phyloP scores from a whole-genome alignment of 1,140 invertebrate species.

The Prorops nasuta region DNA sequence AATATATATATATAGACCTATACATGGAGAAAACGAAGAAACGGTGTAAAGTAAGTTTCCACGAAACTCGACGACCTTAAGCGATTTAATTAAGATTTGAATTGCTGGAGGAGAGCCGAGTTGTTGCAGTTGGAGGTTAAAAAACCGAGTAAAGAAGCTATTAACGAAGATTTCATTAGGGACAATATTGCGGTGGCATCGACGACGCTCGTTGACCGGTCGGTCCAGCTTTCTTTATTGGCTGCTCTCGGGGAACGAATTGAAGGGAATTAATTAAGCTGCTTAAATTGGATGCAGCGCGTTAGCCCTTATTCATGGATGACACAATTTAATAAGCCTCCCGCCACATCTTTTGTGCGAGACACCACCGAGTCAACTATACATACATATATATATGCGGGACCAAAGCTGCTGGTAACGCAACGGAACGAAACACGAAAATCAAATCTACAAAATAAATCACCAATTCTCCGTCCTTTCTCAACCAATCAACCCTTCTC shows the following conservation, averaged over 20 bases:
- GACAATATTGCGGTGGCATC: slow-evolving; percentile 38
- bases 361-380: too few species aligned
- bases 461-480: too few species aligned
- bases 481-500: too few species aligned
- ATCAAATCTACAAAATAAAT: too few species aligned
- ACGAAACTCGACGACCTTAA: too few species aligned
- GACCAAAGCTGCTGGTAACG: too few species aligned
- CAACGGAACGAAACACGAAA: too few species aligned
- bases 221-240: slow-evolving; percentile 37
- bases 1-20: too few species aligned
- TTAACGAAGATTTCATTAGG: slow-evolving; percentile 47
- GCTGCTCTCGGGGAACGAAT: slow-evolving; percentile 33
- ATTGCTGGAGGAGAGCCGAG: not conserved
- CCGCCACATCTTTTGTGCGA: not conserved
- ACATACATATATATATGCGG: too few species aligned
- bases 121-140: slow-evolving; percentile 13
- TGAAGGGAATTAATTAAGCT: slow-evolving; percentile 47
- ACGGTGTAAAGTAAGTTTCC: too few species aligned
- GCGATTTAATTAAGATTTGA: too few species aligned
- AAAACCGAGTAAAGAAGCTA: slow-evolving; percentile 29
- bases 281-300: slow-evolving; percentile 48
- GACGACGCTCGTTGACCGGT: slow-evolving; percentile 28
- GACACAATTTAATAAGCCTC: slow-evolving; percentile 49
- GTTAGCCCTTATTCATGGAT: slow-evolving; percentile 46
- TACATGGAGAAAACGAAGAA: too few species aligned